These are phyloP conservation scores for Temnopleurus reevesii DNA, from an alignment of 53 echinoderm and acorn worm genomes.

Conservation along the genomic window DNA sequence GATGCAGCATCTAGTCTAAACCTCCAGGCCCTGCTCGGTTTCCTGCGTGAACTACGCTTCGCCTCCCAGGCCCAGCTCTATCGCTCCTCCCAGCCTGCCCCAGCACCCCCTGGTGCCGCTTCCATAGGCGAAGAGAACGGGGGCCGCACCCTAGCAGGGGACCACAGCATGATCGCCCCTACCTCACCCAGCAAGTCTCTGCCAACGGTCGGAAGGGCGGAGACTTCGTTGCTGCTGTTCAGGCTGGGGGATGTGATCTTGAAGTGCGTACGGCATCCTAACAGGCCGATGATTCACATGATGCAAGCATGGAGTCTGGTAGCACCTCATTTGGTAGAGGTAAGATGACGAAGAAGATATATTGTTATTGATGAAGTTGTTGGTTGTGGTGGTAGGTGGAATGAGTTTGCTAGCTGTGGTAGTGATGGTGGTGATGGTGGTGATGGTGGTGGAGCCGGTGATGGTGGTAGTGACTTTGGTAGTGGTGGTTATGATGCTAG, in stretches of 20 bases:
- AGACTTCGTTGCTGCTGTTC: slow-evolving; percentile 93
- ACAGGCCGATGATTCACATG: slow-evolving; percentile 87
- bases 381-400: not conserved
- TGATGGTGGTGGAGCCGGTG: not conserved
- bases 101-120: not conserved
- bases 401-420: not conserved
- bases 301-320: slow-evolving; percentile 98
- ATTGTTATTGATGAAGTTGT: not conserved
- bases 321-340: slow-evolving; percentile 95
- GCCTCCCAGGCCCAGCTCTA: slow-evolving; percentile 90
- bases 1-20: slow-evolving; percentile 94
- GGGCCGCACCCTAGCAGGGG: not conserved
- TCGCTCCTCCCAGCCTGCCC: slow-evolving; percentile 57
- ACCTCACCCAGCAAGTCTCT: slow-evolving; percentile 98
- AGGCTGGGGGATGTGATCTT: slow-evolving; percentile 95
- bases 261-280: slow-evolving; percentile 83
- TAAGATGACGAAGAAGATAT: slow-evolving; percentile 1
- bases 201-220: slow-evolving; percentile 80
- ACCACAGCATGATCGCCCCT: slow-evolving; percentile 81
- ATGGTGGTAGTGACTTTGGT: not conserved
- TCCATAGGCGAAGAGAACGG: not conserved
- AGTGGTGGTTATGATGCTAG: not conserved
- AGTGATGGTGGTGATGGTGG: not conserved
- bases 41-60: slow-evolving; percentile 82
- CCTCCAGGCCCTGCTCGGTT: slow-evolving; percentile 83